Conservation (phyloP, 37 sponge, comb jelly and placozoan genomes). For the Ephydatia muelleri region DNA sequence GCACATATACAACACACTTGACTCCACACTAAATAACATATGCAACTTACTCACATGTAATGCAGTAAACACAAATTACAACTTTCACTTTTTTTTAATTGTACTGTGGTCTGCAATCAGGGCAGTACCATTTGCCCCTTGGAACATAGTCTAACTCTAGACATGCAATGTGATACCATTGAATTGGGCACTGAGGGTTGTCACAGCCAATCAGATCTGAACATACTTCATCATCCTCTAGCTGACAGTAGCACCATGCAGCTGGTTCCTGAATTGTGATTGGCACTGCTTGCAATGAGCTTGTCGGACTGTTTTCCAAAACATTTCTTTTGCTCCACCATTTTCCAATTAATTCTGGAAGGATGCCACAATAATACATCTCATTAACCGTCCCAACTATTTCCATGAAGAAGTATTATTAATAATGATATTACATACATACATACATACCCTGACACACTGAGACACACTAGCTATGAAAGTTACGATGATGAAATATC, state of each 20-base stretch:
- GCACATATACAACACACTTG: too few relatives aligned
- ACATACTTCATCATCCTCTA: not conserved
- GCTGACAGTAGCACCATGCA: slow-evolving; percentile 20
- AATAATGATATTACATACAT: too few relatives aligned
- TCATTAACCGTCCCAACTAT: not conserved
- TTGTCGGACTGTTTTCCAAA: not conserved
- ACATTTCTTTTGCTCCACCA: slow-evolving; percentile 12
- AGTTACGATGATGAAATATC: too few relatives aligned
- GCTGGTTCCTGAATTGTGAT: not conserved
- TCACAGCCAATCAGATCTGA: slow-evolving; percentile 34
- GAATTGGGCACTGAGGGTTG: slow-evolving; percentile 13
- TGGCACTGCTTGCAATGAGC: not conserved
- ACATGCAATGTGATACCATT: slow-evolving; percentile 44
- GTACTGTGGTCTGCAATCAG: slow-evolving; percentile 21
- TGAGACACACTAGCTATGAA: too few relatives aligned
- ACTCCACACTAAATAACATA: too few relatives aligned
- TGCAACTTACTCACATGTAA: too few relatives aligned
- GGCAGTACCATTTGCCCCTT: slow-evolving; percentile 55
- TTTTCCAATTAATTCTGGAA: slow-evolving; percentile 52
- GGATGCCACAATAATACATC: not conserved
- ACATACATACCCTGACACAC: too few relatives aligned
- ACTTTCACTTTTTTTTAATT: not conserved
- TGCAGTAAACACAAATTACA: too few relatives aligned
- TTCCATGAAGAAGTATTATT: not conserved
- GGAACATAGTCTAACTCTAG: slow-evolving; percentile 29